Evolutionary conservation across 2,797 vertebrate genomes (phyloP).

Genomic region (Characodon lateralis): DNA sequence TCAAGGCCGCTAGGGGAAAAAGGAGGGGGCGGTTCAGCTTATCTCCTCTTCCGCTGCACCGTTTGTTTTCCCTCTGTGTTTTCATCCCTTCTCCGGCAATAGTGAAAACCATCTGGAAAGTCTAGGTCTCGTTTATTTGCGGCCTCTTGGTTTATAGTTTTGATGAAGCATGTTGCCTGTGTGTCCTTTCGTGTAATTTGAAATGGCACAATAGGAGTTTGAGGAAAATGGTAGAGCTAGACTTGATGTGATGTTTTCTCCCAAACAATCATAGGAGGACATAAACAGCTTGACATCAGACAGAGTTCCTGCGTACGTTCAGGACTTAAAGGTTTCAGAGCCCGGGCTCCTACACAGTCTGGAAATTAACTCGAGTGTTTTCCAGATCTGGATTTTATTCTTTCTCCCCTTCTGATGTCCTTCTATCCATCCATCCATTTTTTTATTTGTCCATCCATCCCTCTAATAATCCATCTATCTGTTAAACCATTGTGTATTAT

Average conservation of each 20-base stretch:
- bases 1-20: slow-evolving; percentile 42
- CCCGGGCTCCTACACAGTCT: neutral
- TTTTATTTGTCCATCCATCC: no score
- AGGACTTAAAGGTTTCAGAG: neutral
- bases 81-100: slow-evolving; percentile 64
- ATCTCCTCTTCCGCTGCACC: slow-evolving; percentile 60
- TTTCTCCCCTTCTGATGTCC: neutral
- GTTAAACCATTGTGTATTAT: no score
- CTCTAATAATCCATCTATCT: no score
- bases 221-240: neutral
- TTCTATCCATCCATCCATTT: neutral
- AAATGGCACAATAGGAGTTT: slow-evolving; percentile 16
- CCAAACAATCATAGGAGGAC: slow-evolving; percentile 32
- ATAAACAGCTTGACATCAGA: slow-evolving; percentile 31
- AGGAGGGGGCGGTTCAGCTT: slow-evolving; percentile 39
- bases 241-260: slow-evolving; percentile 23
- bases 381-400: neutral
- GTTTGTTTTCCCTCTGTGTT: slow-evolving; percentile 64
- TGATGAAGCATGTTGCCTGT: slow-evolving; percentile 22
- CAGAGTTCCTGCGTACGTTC: slow-evolving; percentile 7
- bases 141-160: slow-evolving; percentile 49
- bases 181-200: slow-evolving; percentile 52
- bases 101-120: slow-evolving; percentile 73
- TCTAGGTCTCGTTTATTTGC: slow-evolving; percentile 64
- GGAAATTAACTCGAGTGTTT: neutral